Evolutionary conservation across 2,888 invertebrate genomes (phyloP).

Genomic region (Shargacucullia verbasci): DNA sequence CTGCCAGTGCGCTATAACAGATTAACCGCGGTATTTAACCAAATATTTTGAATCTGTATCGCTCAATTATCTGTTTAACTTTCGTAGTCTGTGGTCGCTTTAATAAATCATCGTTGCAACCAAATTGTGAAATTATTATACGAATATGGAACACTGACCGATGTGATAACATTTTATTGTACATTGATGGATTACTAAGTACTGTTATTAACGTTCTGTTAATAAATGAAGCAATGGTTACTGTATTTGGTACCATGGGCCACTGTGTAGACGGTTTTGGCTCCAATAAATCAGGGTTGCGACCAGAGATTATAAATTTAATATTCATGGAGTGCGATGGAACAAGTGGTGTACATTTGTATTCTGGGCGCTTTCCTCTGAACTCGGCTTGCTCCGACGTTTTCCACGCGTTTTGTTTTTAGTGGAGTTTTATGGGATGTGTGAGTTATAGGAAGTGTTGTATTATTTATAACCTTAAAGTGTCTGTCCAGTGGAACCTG

Average conservation of each 20-base stretch:
- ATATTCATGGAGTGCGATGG: slow-evolving; percentile 65
- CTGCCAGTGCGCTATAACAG: slow-evolving; percentile 6
- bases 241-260: slow-evolving; percentile 3
- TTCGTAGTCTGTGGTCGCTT: slow-evolving; percentile 37
- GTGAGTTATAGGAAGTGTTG: too few species aligned
- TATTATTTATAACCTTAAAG: neutral
- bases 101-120: slow-evolving; percentile 58
- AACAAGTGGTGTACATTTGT: slow-evolving; percentile 50
- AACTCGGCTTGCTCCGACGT: slow-evolving; percentile 15
- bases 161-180: slow-evolving; percentile 18
- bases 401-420: slow-evolving; percentile 43
- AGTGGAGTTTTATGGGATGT: slow-evolving; percentile 22
- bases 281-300: slow-evolving; percentile 62
- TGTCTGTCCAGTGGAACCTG: too few species aligned
- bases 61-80: slow-evolving; percentile 34
- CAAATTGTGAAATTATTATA: slow-evolving; percentile 59
- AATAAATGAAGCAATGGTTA: slow-evolving; percentile 37
- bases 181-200: slow-evolving; percentile 28
- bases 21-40: slow-evolving; percentile 16
- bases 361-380: slow-evolving; percentile 25
- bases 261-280: slow-evolving; percentile 23
- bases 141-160: slow-evolving; percentile 39
- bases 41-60: slow-evolving; percentile 41
- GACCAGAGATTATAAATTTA: slow-evolving; percentile 66
- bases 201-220: slow-evolving; percentile 10